phyloP scores from a whole-genome alignment of 1,140 invertebrate genomes.

The Hycleus phaleratus region DNA sequence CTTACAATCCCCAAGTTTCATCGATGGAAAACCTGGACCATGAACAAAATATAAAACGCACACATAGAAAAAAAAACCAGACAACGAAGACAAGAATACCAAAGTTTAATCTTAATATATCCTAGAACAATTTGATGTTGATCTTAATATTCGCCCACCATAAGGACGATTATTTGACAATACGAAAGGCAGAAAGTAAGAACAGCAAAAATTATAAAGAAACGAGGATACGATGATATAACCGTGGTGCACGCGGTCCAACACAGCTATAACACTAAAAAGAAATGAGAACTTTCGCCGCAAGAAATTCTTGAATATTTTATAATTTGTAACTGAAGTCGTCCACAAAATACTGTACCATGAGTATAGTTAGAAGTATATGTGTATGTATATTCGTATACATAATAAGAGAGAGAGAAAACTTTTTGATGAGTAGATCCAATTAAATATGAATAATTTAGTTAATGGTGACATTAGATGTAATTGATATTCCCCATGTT shows the following conservation, averaged over 20 bases:
- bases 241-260: too few species aligned
- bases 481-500: slow-evolving; percentile 37
- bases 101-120: slow-evolving; percentile 11
- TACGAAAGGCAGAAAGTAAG: slow-evolving; percentile 30
- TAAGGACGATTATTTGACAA: slow-evolving; percentile 17
- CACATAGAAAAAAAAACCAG: slow-evolving; percentile 20
- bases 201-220: too few species aligned
- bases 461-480: slow-evolving; percentile 38
- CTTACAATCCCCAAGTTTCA: neutral
- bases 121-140: neutral
- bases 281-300: slow-evolving; percentile 34
- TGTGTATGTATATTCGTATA: too few species aligned
- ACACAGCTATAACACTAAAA: slow-evolving; percentile 36
- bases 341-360: slow-evolving; percentile 7
- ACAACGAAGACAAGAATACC: slow-evolving; percentile 36
- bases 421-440: slow-evolving; percentile 39
- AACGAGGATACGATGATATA: too few species aligned
- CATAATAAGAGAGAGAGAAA: neutral
- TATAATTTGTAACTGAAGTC: slow-evolving; percentile 39
- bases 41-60: too few species aligned
- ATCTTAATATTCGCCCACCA: slow-evolving; percentile 13
- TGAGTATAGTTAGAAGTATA: too few species aligned
- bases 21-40: too few species aligned
- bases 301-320: slow-evolving; percentile 38
- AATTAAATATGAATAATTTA: slow-evolving; percentile 41